Conservation (phyloP, 2,888 invertebrate species). For the Drosophila stalkeri region DNA sequence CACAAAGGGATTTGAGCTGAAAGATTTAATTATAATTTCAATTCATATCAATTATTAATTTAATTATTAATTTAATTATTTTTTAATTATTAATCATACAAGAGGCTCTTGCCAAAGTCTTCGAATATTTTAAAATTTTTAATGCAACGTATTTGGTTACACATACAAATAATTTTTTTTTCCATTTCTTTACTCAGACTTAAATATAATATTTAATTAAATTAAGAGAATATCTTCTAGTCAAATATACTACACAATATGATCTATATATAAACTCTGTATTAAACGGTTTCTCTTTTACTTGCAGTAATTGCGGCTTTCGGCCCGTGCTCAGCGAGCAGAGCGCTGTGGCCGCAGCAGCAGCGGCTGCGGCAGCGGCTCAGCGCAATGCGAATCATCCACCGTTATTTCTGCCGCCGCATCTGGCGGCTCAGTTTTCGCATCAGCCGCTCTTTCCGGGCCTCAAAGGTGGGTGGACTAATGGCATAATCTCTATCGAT, state of each 20-base stretch:
- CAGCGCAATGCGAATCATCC: slow-evolving; percentile 88
- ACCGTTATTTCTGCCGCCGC: slow-evolving; percentile 93
- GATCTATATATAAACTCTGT: background rate
- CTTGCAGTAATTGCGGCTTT: slow-evolving; percentile 87
- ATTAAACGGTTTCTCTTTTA: background rate
- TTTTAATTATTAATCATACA: too few relatives aligned
- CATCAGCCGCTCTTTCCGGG: slow-evolving; percentile 93
- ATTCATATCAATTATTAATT: too few relatives aligned
- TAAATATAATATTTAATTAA: background rate
- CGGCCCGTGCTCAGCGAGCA: slow-evolving; percentile 87
- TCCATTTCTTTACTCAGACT: too few relatives aligned
- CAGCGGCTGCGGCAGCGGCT: slow-evolving; percentile 72
- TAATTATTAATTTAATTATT: too few relatives aligned
- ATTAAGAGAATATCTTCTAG: background rate
- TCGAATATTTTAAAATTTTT: too few relatives aligned
- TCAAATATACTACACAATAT: background rate
- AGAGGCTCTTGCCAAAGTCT: too few relatives aligned
- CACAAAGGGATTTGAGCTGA: too few relatives aligned
- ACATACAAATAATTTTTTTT: too few relatives aligned
- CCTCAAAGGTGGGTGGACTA: slow-evolving; percentile 88
- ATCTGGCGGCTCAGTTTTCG: slow-evolving; percentile 91
- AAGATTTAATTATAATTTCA: too few relatives aligned
- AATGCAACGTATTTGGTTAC: too few relatives aligned
- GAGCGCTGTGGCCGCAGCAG: slow-evolving; percentile 73
- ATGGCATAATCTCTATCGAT: slow-evolving; percentile 56